Evolutionary conservation across 2,113 vertebrate genomes (phyloP), one percentile per base, ranked within the genome.

Genomic region (Sminthopsis crassicaudata): DNA sequence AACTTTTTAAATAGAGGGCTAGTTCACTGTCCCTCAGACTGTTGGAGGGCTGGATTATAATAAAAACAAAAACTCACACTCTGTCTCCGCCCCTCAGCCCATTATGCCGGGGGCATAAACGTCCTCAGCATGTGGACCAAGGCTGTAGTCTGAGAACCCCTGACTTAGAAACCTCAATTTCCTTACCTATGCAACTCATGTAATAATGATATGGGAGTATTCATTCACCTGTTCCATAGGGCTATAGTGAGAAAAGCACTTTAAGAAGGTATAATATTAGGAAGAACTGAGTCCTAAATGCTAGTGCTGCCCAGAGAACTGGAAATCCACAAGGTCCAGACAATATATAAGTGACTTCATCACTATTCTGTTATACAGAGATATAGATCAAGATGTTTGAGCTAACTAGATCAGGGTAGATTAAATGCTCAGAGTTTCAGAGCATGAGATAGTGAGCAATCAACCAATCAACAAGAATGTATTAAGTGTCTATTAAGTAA

Each of bases 401-500:
- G 53, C 84, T 97, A 94, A 98, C 91, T n/a, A n/a, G 93, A 96
- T 93, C 96, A 94, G 94, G 96, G 91, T 95, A 90, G 60, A 67
- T 96, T 67, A 95, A 90, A 91, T 14, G 84, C 92, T 95, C 67
- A 22, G 16, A 84, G 6, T 23, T 42, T 84, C n/a, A 84, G 19
- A 42, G 19, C n/a, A 42, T 22, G 5, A 19, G 67, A 42, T 23
- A 42, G 67, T 42, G 67, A 30, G 67, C 67, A 84, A 84, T 84
- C 36, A 84, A 84, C 42, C 25, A 57, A 57, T 27, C 16, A 22
- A 42, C 67, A 84, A 84, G n/a, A 6, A 84, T 84, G 23, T 84
- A 84, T 84, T 42, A 84, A 67, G 60, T 36, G 60, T 36, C 60
- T 67, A 36, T 36, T 67, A 36, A 16, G 3, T 67, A 76, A 76